Conservation (phyloP, 1,140 invertebrate genomes). For the Cheumatopsyche charites region DNA sequence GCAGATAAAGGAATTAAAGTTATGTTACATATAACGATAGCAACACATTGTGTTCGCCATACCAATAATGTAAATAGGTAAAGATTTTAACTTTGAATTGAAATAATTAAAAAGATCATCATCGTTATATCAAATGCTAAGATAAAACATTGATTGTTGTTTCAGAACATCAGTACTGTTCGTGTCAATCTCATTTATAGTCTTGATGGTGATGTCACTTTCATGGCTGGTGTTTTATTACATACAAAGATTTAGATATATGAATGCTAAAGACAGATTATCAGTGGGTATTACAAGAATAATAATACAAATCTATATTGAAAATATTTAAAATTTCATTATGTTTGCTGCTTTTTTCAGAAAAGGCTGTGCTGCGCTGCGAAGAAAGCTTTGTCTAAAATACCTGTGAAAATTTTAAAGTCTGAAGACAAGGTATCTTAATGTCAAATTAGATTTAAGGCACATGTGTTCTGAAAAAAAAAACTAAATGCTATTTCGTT, state of each 20-base stretch:
- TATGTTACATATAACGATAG: slow-evolving; percentile 70
- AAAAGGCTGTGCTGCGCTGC: slow-evolving; percentile 85
- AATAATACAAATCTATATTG: neutral
- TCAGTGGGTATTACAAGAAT: slow-evolving; percentile 67
- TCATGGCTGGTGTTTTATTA: slow-evolving; percentile 96
- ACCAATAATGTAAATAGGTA: slow-evolving; percentile 70
- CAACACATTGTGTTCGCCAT: slow-evolving; percentile 61
- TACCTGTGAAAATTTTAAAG: slow-evolving; percentile 85
- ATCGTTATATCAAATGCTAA: no score
- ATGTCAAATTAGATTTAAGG: neutral
- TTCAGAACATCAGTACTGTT: slow-evolving; percentile 87
- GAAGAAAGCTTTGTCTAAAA: slow-evolving; percentile 88
- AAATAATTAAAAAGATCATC: no score
- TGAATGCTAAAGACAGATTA: slow-evolving; percentile 85
- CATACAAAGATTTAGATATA: slow-evolving; percentile 89
- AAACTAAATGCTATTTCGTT: slow-evolving; percentile 33
- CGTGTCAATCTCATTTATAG: slow-evolving; percentile 93
- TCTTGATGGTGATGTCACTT: slow-evolving; percentile 91
- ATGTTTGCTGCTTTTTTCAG: slow-evolving; percentile 64
- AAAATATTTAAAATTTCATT: neutral
- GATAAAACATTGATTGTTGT: slow-evolving; percentile 49
- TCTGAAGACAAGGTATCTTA: slow-evolving; percentile 76
- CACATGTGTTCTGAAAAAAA: no score
- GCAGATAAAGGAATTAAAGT: slow-evolving; percentile 71
- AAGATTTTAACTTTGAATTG: neutral